Evolutionary conservation across 2,113 vertebrate genomes (phyloP), one percentile per base, ranked within the genome.

Genomic region (Paedocypris sp.): DNA sequence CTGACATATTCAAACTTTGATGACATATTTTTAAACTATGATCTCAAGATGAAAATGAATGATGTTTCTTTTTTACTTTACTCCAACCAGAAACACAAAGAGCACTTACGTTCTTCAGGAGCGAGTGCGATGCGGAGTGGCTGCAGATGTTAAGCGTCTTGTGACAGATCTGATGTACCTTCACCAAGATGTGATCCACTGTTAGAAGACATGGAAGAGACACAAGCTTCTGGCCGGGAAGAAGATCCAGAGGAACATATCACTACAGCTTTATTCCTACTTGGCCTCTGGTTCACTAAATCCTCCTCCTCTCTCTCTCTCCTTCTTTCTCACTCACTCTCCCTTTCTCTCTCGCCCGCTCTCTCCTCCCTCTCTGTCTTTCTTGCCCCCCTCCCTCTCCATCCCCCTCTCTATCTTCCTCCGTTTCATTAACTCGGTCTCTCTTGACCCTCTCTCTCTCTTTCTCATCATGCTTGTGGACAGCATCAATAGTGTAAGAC

Each of bases 111-210:
- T 81, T 58, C 25, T 36, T 62, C 13, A 25, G 28, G 12, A 62
- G 10, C 39, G 38, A 63, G 66, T 71, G 60, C 60, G 70, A 61
- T 63, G 58, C 47, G n/a, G n/a, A 56, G 31, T 35, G 38, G 61
- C 60, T 50, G 59, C 60, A 49, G 53, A 49, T 64, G 72, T 75
- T 73, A 73, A 58, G 72, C 39, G 15, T n/a, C 38, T 45, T 41
- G 58, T 46, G 62, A 45, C 43, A 67, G 73, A 73, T 80, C 68
- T 78, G 64, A 74, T 75, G 72, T 77, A 77, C 79, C 73, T 73
- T 70, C 57, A 62, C 77, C 69, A 62, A 31, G 51, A 73, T 74
- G 56, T 64, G 64, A 70, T 73, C 75, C 26, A 31, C 83, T 83
- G 81, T 77, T 75, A 76, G 68, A 66, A 75, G 69, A 50, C 67